Percentiles rank a stretch among this genome's conserved stretches.
Evolutionary conservation across 2,888 invertebrate species (phyloP).

Genomic region (Osmoderma eremita): DNA sequence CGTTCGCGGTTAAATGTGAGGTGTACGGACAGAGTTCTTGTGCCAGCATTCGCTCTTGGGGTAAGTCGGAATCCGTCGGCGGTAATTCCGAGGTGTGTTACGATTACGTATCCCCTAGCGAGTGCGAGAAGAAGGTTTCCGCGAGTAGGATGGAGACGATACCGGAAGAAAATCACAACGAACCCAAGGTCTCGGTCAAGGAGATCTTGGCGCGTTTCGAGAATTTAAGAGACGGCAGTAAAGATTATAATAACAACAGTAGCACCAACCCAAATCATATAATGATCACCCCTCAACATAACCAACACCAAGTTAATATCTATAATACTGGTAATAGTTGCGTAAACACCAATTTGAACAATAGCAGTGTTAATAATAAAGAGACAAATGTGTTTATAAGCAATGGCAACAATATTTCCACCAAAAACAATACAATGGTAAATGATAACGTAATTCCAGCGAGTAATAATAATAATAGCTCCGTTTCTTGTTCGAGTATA

Average conservation of each 20-base stretch:
- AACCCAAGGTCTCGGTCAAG: constrained; percentile 85
- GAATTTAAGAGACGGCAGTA: constrained; percentile 59
- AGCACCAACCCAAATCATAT: too few species aligned
- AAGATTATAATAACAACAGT: constrained; percentile 44
- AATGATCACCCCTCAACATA: too few species aligned
- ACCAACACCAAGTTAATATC: too few species aligned
- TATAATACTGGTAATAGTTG: constrained; percentile 24
- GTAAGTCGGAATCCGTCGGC: constrained; percentile 51
- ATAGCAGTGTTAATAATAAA: constrained; percentile 9
- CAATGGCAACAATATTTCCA: neutral
- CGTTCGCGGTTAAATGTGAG: constrained; percentile 61
- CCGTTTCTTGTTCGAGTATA: neutral
- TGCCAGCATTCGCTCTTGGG: constrained; percentile 55
- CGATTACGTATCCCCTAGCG: constrained; percentile 49
- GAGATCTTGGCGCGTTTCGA: constrained; percentile 86
- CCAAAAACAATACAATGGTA: constrained; percentile 1
- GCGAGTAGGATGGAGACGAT: constrained; percentile 78
- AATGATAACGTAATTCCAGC: neutral
- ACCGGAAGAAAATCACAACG: constrained; percentile 75
- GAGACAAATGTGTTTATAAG: neutral
- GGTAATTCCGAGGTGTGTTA: constrained; percentile 55
- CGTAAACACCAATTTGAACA: neutral
- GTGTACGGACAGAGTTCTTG: constrained; percentile 59
- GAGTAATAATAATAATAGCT: neutral
- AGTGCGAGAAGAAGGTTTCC: constrained; percentile 30